phyloP scores from a whole-genome alignment of 2,113 vertebrate species.

The Nicator chloris region DNA sequence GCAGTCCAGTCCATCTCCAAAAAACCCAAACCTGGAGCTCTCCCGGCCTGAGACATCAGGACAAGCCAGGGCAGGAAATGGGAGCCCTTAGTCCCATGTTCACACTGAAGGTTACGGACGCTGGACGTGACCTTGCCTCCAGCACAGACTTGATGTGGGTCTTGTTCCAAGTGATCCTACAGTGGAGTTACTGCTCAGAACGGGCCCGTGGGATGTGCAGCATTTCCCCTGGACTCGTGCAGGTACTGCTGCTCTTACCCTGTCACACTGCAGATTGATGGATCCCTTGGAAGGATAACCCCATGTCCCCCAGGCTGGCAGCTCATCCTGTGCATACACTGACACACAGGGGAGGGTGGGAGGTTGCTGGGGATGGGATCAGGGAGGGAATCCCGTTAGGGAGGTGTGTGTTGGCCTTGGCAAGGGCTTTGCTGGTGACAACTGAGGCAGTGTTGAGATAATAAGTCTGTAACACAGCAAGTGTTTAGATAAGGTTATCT shows the following conservation, averaged over 20 bases:
- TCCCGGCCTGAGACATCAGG: neutral
- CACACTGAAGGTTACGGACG: rapidly evolving
- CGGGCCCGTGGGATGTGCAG: neutral
- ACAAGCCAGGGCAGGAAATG: neutral
- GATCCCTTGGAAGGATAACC: neutral
- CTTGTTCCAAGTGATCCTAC: neutral
- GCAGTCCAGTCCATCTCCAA: neutral
- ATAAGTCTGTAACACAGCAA: slow-evolving; percentile 16
- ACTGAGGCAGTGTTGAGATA: slow-evolving; percentile 35
- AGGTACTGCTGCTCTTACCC: neutral
- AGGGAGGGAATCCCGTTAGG: neutral
- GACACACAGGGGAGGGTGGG: neutral
- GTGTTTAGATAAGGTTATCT: slow-evolving; percentile 55
- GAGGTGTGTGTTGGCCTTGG: slow-evolving; percentile 32
- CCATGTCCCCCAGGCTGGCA: neutral
- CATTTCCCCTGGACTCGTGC: neutral
- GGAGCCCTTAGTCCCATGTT: neutral
- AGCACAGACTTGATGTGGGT: neutral
- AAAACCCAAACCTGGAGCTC: neutral
- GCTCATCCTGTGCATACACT: neutral
- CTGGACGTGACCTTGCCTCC: neutral
- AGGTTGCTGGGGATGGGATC: neutral
- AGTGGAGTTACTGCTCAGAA: neutral
- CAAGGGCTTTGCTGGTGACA: slow-evolving; percentile 52
- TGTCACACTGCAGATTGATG: neutral